A percentile compares a stretch with the other conserved stretches of the same genome.
phyloP scores from a whole-genome alignment of 2,113 vertebrate species.

The human (Homo sapiens) region GRCh38 chr4:164425001-164425500 shows the following conservation, averaged over 20 bases:
- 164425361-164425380: background rate
- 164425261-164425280: background rate
- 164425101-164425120: conserved; percentile 39
- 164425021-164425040: conserved; percentile 62
- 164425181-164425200: background rate
- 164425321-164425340: background rate
- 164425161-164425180: background rate
- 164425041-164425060: conserved; percentile 50
- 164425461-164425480: background rate
- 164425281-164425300: background rate
- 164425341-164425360: background rate
- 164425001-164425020: background rate
- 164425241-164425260: background rate
- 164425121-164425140: background rate
- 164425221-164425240: background rate
- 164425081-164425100: conserved; percentile 55
- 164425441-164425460: background rate
- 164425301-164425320: background rate
- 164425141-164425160: background rate
- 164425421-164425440: background rate
- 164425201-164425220: background rate
- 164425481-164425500: background rate
- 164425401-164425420: background rate
- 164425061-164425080: conserved; percentile 18
- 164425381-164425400: background rate